phyloP scores from a whole-genome alignment of 2,113 vertebrate genomes.

The Sinocyclocheilus rhinocerous region DNA sequence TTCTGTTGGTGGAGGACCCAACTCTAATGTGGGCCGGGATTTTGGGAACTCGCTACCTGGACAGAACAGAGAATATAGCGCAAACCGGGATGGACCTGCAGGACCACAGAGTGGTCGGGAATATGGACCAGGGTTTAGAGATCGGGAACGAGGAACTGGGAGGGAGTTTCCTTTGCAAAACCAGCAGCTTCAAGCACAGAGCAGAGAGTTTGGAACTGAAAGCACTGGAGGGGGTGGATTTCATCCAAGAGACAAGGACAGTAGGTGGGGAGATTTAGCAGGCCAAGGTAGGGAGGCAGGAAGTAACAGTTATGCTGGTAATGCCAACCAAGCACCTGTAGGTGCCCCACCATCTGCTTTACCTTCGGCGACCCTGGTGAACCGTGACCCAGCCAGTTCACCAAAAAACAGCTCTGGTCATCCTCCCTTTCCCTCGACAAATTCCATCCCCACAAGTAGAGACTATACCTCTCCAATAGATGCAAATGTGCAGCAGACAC shows the following conservation, averaged over 20 bases:
- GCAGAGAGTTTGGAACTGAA: slow-evolving; percentile 73
- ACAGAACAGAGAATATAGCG: slow-evolving; percentile 71
- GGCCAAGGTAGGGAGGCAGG: slow-evolving; percentile 71
- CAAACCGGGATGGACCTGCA: slow-evolving; percentile 72
- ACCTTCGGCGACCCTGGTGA: slow-evolving; percentile 68
- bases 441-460: slow-evolving; percentile 68
- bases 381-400: slow-evolving; percentile 71
- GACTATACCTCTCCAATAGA: slow-evolving; percentile 75
- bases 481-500: slow-evolving; percentile 60
- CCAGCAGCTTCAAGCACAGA: slow-evolving; percentile 70
- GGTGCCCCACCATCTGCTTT: slow-evolving; percentile 65
- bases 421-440: slow-evolving; percentile 66
- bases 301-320: slow-evolving; percentile 69
- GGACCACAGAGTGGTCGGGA: slow-evolving; percentile 68
- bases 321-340: slow-evolving; percentile 67
- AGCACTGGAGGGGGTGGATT: slow-evolving; percentile 62
- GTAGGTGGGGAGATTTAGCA: slow-evolving; percentile 77
- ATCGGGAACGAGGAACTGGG: slow-evolving; percentile 67
- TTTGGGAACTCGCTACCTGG: slow-evolving; percentile 67
- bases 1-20: slow-evolving; percentile 63
- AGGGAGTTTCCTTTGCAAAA: slow-evolving; percentile 73
- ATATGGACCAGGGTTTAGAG: slow-evolving; percentile 73
- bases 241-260: slow-evolving; percentile 77
- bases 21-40: slow-evolving; percentile 68
- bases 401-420: slow-evolving; percentile 73